Percentiles rank a stretch among this genome's conserved stretches.
Conservation (phyloP, 2,113 vertebrate species). For the Bujurquina vittata region DNA sequence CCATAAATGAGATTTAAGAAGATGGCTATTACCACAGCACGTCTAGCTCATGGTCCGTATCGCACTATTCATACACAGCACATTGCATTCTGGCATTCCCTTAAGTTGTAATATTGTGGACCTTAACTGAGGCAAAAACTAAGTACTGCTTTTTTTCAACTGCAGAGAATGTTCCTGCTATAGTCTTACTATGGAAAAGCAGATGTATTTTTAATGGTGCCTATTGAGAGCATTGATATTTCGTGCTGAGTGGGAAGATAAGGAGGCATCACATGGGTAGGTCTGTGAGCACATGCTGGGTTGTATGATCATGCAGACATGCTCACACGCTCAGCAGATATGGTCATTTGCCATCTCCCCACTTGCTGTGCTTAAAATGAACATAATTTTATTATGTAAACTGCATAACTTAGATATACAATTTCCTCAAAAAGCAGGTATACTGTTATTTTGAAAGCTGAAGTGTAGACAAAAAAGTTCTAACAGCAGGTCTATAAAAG, state of each 20-base stretch:
- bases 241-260: conserved; percentile 29
- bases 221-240: conserved; percentile 4
- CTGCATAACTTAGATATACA: conserved; percentile 26
- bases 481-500: neutral
- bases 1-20: neutral
- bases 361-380: conserved; percentile 16
- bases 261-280: conserved; percentile 66
- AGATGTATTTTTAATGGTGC: neutral
- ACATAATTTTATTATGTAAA: neutral
- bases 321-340: conserved; percentile 26
- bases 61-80: conserved; percentile 17
- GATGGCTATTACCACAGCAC: neutral
- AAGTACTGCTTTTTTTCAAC: neutral
- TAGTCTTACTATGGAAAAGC: neutral
- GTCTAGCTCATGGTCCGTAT: neutral
- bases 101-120: neutral
- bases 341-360: conserved; percentile 53
- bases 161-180: neutral
- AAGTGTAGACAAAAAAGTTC: neutral
- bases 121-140: neutral
- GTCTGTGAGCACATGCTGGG: conserved; percentile 31
- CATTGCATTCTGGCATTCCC: neutral
- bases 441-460: neutral
- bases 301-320: conserved; percentile 35
- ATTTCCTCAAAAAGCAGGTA: neutral